Evolutionary conservation across 2,113 vertebrate species (phyloP).

Genomic region (Elephas maximus): DNA sequence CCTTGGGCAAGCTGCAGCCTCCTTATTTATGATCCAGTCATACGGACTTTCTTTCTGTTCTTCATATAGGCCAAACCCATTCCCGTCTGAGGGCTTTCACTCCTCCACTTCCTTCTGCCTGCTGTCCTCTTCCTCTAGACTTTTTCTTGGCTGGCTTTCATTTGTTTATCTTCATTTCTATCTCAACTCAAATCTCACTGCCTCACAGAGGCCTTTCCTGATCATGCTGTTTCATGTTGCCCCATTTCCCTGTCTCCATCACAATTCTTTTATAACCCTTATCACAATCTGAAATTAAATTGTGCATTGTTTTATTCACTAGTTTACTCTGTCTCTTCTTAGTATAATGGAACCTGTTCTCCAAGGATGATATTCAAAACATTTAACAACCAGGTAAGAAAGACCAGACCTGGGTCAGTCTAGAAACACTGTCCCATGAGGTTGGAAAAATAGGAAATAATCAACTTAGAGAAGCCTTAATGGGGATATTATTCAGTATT

Average conservation of each 20-base stretch:
- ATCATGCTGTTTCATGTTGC: neutral
- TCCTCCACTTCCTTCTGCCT: neutral
- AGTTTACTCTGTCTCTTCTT: slow-evolving; percentile 47
- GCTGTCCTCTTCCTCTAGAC: neutral
- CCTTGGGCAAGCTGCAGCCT: neutral
- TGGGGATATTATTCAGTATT: neutral
- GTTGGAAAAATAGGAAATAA: neutral
- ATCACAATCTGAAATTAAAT: neutral
- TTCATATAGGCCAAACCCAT: neutral
- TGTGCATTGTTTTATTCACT: neutral
- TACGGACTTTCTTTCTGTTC: neutral
- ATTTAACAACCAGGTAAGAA: neutral
- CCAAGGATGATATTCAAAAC: neutral
- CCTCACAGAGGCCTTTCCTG: neutral
- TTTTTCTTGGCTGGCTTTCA: neutral
- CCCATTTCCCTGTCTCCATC: neutral
- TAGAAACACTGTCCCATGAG: neutral
- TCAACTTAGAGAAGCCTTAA: neutral
- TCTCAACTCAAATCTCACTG: slow-evolving; percentile 45
- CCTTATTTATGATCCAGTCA: neutral
- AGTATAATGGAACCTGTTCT: slow-evolving; percentile 34
- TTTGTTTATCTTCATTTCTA: neutral
- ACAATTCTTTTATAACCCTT: neutral
- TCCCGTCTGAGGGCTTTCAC: neutral
- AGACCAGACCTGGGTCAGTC: neutral